phyloP scores from a whole-genome alignment of 1,140 invertebrate species.

The Eueides isabella region DNA sequence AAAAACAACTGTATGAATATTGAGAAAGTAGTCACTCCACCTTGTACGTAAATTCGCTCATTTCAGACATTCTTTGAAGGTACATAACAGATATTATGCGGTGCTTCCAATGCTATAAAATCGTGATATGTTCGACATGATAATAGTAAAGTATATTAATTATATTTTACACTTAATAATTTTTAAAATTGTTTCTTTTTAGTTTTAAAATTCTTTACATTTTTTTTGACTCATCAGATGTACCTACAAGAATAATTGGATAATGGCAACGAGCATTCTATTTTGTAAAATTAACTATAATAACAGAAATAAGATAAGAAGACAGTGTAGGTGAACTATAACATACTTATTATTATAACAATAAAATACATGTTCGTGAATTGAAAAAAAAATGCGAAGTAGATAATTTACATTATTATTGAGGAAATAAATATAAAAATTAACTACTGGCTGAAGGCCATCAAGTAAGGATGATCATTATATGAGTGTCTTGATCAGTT shows the following conservation, averaged over 20 bases:
- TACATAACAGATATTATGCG: no score
- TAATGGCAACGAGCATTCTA: no score
- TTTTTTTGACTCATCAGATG: neutral
- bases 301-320: neutral
- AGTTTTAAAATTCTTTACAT: neutral
- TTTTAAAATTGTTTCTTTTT: no score
- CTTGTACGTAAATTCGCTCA: no score
- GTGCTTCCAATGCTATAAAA: no score
- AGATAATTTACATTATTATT: slow-evolving; percentile 25
- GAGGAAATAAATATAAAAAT: slow-evolving; percentile 17
- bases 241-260: neutral
- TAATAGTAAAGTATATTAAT: no score
- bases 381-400: neutral
- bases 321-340: neutral
- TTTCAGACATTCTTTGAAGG: no score
- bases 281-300: neutral
- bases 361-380: neutral
- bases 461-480: slow-evolving; percentile 15
- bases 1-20: no score
- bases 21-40: no score
- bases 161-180: no score
- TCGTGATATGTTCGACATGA: no score
- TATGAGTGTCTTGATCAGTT: slow-evolving; percentile 7
- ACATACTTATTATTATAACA: neutral
- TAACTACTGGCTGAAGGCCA: slow-evolving; percentile 9